These are phyloP conservation scores for Hoplostethus mediterraneus DNA, from an alignment of 2,797 vertebrate genomes.

Conservation along the genomic window DNA sequence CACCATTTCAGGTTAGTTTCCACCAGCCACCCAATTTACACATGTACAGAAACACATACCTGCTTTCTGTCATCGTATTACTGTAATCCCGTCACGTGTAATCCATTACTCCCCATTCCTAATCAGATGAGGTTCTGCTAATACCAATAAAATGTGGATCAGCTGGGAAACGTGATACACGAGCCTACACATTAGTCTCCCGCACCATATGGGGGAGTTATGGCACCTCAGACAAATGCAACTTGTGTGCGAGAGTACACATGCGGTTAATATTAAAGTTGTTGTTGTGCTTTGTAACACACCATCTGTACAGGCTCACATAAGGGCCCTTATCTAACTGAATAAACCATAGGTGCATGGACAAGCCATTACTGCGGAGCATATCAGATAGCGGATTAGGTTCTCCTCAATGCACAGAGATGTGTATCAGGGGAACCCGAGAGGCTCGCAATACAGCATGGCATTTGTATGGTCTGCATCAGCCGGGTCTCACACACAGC, in stretches of 20 bases:
- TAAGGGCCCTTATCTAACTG: slow-evolving; percentile 53
- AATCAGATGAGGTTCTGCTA: slow-evolving; percentile 32
- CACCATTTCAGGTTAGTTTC: no score
- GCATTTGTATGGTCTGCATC: slow-evolving; percentile 41
- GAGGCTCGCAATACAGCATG: slow-evolving; percentile 27
- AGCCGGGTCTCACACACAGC: slow-evolving; percentile 4
- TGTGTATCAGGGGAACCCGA: slow-evolving; percentile 69
- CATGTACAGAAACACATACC: background rate
- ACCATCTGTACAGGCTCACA: slow-evolving; percentile 24
- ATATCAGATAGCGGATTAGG: slow-evolving; percentile 67
- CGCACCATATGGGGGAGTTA: no score
- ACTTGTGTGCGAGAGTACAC: background rate
- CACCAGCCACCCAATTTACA: background rate
- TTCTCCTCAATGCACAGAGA: slow-evolving; percentile 59
- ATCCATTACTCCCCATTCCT: slow-evolving; percentile 11
- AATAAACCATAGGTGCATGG: slow-evolving; percentile 44
- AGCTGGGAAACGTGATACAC: slow-evolving; percentile 10
- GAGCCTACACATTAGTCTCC: background rate
- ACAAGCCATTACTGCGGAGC: slow-evolving; percentile 50
- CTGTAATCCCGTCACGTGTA: slow-evolving; percentile 14
- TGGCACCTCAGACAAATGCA: background rate
- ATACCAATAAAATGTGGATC: slow-evolving; percentile 8
- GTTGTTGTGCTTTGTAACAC: background rate
- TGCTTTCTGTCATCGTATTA: slow-evolving; percentile 3
- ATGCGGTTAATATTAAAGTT: background rate